Evolutionary conservation across 2,888 invertebrate genomes (phyloP).

Genomic region (Nymphalis polychloros): DNA sequence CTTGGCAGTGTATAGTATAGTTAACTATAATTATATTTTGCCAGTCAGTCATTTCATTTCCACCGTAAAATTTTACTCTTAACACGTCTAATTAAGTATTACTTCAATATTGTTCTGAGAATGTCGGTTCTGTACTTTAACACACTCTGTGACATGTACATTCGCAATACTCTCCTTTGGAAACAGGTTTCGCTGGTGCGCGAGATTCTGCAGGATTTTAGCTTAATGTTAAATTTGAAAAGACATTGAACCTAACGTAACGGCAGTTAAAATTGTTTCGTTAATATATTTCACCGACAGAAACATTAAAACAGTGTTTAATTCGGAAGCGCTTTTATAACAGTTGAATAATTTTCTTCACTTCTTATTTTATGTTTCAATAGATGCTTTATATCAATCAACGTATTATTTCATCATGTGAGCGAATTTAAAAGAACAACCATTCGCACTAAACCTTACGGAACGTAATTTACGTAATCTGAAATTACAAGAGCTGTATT

Average conservation of each 20-base stretch:
- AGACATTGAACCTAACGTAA: conserved; percentile 43
- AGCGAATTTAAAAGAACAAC: too few relatives aligned
- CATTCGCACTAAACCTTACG: too few relatives aligned
- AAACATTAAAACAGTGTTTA: background rate
- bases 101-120: background rate
- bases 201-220: conserved; percentile 22
- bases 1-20: too few relatives aligned
- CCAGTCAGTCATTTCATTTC: too few relatives aligned
- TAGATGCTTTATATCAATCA: too few relatives aligned
- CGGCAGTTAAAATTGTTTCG: conserved; percentile 30
- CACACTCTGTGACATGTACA: conserved; percentile 30
- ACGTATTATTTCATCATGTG: too few relatives aligned
- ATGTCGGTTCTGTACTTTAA: conserved; percentile 24
- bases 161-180: conserved; percentile 25
- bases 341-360: background rate
- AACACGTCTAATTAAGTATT: background rate
- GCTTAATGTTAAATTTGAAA: conserved; percentile 35
- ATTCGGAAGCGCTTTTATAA: background rate
- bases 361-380: too few relatives aligned
- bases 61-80: too few relatives aligned
- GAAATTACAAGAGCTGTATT: too few relatives aligned
- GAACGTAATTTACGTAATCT: too few relatives aligned
- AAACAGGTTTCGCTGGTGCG: conserved; percentile 26
- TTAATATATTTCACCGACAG: background rate
- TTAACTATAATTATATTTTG: too few relatives aligned